phyloP scores from a whole-genome alignment of 2,113 vertebrate species.

The Romanogobio albipinnatus region DNA sequence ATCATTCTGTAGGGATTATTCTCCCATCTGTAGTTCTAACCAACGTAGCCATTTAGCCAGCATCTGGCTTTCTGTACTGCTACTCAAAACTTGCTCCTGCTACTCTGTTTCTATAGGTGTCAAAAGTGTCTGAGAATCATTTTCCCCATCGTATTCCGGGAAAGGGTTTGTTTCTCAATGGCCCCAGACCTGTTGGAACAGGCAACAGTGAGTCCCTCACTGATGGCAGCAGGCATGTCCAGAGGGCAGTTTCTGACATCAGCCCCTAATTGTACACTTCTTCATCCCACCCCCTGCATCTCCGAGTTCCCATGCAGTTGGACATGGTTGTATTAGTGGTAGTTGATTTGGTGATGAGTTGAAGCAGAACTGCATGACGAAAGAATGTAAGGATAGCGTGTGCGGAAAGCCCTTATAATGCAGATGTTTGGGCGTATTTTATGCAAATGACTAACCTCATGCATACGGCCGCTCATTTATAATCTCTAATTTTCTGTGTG shows the following conservation, averaged over 20 bases:
- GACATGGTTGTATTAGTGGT: not conserved
- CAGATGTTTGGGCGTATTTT: too few species aligned
- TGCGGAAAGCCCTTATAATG: too few species aligned
- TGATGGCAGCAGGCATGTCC: slow-evolving; percentile 27
- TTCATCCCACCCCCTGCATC: slow-evolving; percentile 2
- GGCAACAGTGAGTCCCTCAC: slow-evolving; percentile 2
- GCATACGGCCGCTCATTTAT: too few species aligned
- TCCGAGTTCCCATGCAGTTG: not conserved
- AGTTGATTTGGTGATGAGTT: too few species aligned
- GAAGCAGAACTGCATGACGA: too few species aligned
- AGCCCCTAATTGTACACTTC: not conserved
- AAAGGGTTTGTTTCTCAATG: not conserved
- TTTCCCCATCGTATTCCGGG: not conserved
- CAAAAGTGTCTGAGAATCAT: not conserved
- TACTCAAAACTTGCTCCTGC: not conserved
- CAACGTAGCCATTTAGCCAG: not conserved
- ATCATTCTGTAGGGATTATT: not conserved
- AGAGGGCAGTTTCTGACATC: slow-evolving; percentile 32
- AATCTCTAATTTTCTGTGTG: too few species aligned
- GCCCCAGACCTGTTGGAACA: slow-evolving; percentile 48
- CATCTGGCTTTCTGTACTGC: not conserved
- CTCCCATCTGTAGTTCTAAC: not conserved
- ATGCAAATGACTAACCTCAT: too few species aligned
- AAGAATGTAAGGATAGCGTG: too few species aligned
- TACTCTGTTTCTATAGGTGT: not conserved